Base-by-base conservation (phyloP, 2,888 invertebrate species). In the Galerucella nymphaeae region DNA sequence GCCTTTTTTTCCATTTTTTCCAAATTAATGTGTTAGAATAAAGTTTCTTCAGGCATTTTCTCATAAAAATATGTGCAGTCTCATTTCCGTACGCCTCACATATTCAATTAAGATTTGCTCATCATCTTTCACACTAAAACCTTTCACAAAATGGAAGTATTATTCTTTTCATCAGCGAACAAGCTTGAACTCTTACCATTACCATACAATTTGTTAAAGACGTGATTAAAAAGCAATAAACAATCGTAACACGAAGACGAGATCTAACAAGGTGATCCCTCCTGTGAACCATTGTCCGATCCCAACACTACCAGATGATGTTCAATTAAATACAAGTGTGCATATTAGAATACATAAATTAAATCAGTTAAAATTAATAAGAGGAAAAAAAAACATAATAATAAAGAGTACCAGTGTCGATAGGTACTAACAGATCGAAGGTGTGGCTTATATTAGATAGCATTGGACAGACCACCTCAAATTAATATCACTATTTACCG, bases 241-340 rank as follows among this genome's bases (percentile, higher is more conserved):
- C 13, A 23, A 58, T 57, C 18, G 20, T 38, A 59, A 59, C 30
- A 30, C 8, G 38, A 14, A 61, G 68, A 68, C 68, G 59, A 67
- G 59, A 67, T 67, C 67, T 65, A 66, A 57, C 67, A 50, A 62
- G 63, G 53, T 63, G 66, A 38, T 62, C 53, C 72, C 76, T 50
- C 74, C 76, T 73, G 76, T 59, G 76, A 77, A 73, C 77, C 76
- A 77, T 78, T 75, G 75, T 72, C 74, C 68, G 64, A 66, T 68
- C 68, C 48, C 50, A 70, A 75, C 74, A 76, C 73, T 71, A 70
- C 63, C 75, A 66, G 59, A 72, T 78, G 75, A 76, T 76, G 78
- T 79, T 77, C 72, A 59, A 76, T 75, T 79, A 75, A 77, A 76
- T 76, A 79, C 64, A 71, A 77, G 75, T 78, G 74, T 76, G 76